Evolutionary conservation across 1,140 invertebrate species (phyloP), one percentile per base, ranked within the genome.

Genomic region (Agrilus planipennis): DNA sequence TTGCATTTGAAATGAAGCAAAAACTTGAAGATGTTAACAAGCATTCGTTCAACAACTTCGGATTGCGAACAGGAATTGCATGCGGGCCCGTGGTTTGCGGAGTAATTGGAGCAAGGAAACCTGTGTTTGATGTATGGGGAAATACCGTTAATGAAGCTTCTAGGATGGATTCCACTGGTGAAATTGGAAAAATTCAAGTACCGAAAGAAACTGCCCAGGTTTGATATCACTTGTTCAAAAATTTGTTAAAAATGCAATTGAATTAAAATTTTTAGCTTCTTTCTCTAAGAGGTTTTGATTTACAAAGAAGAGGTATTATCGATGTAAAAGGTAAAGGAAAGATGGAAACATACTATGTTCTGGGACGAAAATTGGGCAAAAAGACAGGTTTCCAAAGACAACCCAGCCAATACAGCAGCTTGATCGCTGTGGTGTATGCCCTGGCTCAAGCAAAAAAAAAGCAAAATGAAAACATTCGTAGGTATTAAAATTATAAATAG

Each of bases 61-160:
- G 90, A 42, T 69, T 98, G 10, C 69, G 93, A 64, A 87, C 98
- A 3, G 94, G 89, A 67, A 58, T 97, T 30, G 90, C 87, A 55
- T 85, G 88, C 56, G 93, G 92, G 0, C 88, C 91, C 0, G 63
- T 96, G 2, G 92, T 99, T 0, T 93, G 93, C 37, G 94, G 94
- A 1, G 94, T 98, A 0, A 97, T 99, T 47, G 94, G 93, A 1
- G 92, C 91, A 0, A 75, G 90, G 18, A 97, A 98, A 57, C 94
- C 94, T 0, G 92, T 97, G 40, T 99, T 93, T 66, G 94, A 98
- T 57, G 94, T 98, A 46, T 98, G 93, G 92, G 94, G 93, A 0
- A 73, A 62, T 34, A 94, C 91, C 1, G 92, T 95, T 0, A 96
- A 96, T 63, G 85, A 93, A 54, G 90, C 92, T 3, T 92, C 89